Percentiles rank a stretch among this genome's conserved stretches.
Evolutionary conservation across 2,888 invertebrate genomes (phyloP).

Genomic region (Acanthosepion pharaonis): DNA sequence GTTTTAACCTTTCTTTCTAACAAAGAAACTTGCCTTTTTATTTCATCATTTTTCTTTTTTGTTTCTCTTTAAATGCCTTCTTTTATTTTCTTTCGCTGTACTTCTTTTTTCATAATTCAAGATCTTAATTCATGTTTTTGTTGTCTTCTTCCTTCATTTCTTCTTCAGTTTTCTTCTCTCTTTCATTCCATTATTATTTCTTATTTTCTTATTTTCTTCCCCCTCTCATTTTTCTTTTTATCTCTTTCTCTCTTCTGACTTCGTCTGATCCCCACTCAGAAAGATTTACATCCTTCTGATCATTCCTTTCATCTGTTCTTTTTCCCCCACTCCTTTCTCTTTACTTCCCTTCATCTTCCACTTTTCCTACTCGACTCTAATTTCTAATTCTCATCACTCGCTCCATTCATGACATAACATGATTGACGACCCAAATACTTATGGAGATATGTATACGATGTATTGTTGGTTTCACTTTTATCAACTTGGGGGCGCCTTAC

Average conservation of each 20-base stretch:
- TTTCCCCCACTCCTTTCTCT: not conserved
- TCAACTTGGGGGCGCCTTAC: not conserved
- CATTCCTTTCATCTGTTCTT: not conserved
- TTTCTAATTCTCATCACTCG: not conserved
- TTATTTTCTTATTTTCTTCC: no score
- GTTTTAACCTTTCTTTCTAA: no score
- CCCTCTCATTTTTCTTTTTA: not conserved
- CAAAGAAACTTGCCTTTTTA: no score
- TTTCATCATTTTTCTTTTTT: not conserved
- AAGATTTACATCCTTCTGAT: not conserved
- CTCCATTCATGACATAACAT: constrained; percentile 14
- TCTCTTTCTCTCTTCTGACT: not conserved
- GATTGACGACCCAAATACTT: constrained; percentile 33
- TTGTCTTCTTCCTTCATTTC: not conserved
- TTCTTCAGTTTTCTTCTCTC: not conserved
- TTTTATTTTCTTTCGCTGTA: not conserved
- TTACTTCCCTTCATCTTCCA: not conserved
- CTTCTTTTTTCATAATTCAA: not conserved
- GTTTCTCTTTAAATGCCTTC: not conserved
- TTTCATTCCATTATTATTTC: no score
- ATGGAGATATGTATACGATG: constrained; percentile 33
- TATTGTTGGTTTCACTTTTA: constrained; percentile 33
- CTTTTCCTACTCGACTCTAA: not conserved
- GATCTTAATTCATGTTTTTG: not conserved
- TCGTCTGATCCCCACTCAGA: not conserved